Evolutionary conservation across 2,113 vertebrate genomes (phyloP), one percentile per base, ranked within the genome.

Genomic region (Tetrax tetrax): DNA sequence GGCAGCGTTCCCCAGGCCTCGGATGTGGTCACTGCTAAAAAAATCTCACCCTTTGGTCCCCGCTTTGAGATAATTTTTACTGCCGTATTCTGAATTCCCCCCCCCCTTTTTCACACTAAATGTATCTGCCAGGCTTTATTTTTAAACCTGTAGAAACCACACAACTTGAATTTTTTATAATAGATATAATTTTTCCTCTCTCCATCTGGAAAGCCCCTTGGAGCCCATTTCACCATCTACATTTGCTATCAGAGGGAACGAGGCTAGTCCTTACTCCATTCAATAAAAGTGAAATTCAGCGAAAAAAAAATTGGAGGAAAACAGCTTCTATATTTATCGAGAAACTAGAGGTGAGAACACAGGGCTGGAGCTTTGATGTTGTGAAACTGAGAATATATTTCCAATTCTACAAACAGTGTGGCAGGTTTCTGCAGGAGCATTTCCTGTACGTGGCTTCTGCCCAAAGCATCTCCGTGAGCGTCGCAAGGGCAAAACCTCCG

Each of bases 151-250:
- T 69, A 85, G 78, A 87, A 74, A 38, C 24, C 88, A 78, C 70
- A 16, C 14, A 51, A 72, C 29, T 53, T n/a, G 15, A 23, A 14
- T 31, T 54, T 57, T 59, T 12, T 50, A 19, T 56, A 50, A 29
- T 56, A 48, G 12, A 35, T 33, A 14, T 65, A 24, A 59, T 27
- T 48, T 60, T 84, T 60, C 21, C 80, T 14, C 59, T 51, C 57
- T 86, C 89, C 91, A 77, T 87, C 91, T 83, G 91, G 93, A 94
- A 95, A 76, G 51, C 41, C 70, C 85, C 54, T 77, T 89, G 43
- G 59, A 91, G 77, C 77, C 78, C 72, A 54, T 66, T 66, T 89
- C 60, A 65, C 31, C 76, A 43, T 81, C 68, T 53, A 25, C 69
- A n/a, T 65, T 78, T 38, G 22, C 72, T 51, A 22, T 31, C 47